Conservation (phyloP, 2,888 invertebrate genomes). For the Pimpla rufipes region DNA sequence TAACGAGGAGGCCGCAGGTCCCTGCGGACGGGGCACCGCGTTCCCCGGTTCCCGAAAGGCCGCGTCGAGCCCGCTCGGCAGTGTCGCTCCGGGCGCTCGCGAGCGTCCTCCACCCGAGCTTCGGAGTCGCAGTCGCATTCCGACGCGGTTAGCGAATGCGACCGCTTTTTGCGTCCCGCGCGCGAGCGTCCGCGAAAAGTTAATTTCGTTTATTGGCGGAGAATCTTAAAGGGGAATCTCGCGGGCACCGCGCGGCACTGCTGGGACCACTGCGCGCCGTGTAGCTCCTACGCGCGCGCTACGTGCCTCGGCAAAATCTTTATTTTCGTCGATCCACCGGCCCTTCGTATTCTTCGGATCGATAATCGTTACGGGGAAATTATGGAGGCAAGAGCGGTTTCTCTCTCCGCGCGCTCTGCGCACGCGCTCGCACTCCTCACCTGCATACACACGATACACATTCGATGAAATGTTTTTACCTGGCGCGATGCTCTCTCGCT, state of each 20-base stretch:
- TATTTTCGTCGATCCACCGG: constrained; percentile 72
- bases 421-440: constrained; percentile 13
- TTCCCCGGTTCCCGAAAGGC: constrained; percentile 39
- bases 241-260: neutral
- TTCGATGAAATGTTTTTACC: no score
- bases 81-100: neutral
- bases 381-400: constrained; percentile 70
- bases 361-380: constrained; percentile 77
- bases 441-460: neutral
- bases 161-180: constrained; percentile 73
- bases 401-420: constrained; percentile 11
- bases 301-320: constrained; percentile 73
- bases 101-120: neutral
- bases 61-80: neutral
- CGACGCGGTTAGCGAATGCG: constrained; percentile 68
- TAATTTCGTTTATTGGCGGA: constrained; percentile 77
- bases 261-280: neutral
- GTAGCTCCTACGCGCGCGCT: constrained; percentile 13
- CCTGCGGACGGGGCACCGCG: neutral
- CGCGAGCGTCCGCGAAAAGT: constrained; percentile 73
- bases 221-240: constrained; percentile 47
- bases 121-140: constrained; percentile 46
- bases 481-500: neutral
- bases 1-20: constrained; percentile 9
- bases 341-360: constrained; percentile 72